Evolutionary conservation across 2,888 invertebrate species (phyloP).

Genomic region (Andrena hattorfiana): DNA sequence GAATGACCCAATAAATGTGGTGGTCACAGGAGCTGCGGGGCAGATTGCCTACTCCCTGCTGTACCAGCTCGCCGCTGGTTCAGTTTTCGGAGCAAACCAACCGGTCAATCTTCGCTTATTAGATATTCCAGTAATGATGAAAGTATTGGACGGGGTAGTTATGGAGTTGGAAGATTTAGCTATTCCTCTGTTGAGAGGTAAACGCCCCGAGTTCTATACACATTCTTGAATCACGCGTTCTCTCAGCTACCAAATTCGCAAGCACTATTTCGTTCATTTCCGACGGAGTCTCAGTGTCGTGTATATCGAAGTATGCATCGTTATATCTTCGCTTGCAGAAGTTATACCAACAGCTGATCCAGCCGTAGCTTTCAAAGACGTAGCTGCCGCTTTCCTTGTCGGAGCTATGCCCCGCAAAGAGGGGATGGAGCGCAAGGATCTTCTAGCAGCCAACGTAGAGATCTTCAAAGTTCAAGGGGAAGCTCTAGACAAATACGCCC

Average conservation of each 20-base stretch:
- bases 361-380: constrained; percentile 96
- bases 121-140: constrained; percentile 98
- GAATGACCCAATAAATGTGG: constrained; percentile 95
- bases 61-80: constrained; percentile 97
- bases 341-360: constrained; percentile 96
- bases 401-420: constrained; percentile 99
- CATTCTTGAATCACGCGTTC: neutral
- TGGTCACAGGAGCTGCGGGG: constrained; percentile 99
- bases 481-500: constrained; percentile 95
- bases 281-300: no score
- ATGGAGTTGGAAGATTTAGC: constrained; percentile 99
- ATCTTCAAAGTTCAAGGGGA: constrained; percentile 99
- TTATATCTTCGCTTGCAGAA: constrained; percentile 81
- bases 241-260: neutral
- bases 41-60: constrained; percentile 99
- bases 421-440: constrained; percentile 99
- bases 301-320: no score
- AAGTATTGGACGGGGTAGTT: constrained; percentile 98
- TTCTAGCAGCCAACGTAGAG: constrained; percentile 98
- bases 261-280: neutral
- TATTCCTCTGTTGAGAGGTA: constrained; percentile 92
- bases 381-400: constrained; percentile 97
- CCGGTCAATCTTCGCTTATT: constrained; percentile 95
- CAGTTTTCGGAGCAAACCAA: constrained; percentile 96
- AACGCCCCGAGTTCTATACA: neutral